Base-by-base conservation (phyloP, 2,113 vertebrate genomes). In the Rhipidura dahli region DNA sequence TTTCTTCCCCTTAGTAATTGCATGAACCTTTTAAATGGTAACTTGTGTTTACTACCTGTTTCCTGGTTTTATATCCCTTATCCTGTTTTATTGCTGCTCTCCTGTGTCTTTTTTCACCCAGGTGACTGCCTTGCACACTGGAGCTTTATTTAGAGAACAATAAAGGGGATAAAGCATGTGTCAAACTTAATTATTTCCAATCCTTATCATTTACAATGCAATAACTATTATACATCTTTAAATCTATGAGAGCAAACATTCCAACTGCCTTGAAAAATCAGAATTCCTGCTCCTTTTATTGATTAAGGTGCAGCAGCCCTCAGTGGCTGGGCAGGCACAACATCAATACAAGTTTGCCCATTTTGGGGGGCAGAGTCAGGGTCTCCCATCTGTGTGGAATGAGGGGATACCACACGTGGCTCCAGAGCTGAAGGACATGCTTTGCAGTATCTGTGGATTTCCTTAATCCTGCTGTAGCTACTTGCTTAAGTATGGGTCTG, bases 41-140 rank as follows among this genome's bases (percentile, higher is more conserved):
- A 77, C 45, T 90, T 21, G 26, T n/a, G 73, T 93, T 96, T 95
- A 88, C 63, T 69, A 42, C 37, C n/a, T 83, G 61, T 80, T 90
- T 49, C 42, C 63, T 63, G 18, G 0, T 40, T 88, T 85, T 90
- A 88, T 80, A 54, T 49, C 23, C 47, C 28, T 85, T 57, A 45
- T 50, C 40, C n/a, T 77, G 8, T 61, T 93, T 95, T 51, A 94
- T 40, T 71, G 51, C 45, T 72, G 40, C 40, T 71, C 44, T 93
- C 7, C 35, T 28, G 12, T 56, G 56, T 96, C 44, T 24, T 68
- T 64, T 93, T 77, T 79, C 78, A 65, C 59, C 31, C 60, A 65
- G n/a, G 64, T 24, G n/a, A 54, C 28, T 76, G 28, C 66, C 11
- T 85, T 70, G 18, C 15, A 50, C n/a, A 19, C 45, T 39, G 18